phyloP scores from a whole-genome alignment of 2,797 vertebrate species.

The Anisognathus igniventris region DNA sequence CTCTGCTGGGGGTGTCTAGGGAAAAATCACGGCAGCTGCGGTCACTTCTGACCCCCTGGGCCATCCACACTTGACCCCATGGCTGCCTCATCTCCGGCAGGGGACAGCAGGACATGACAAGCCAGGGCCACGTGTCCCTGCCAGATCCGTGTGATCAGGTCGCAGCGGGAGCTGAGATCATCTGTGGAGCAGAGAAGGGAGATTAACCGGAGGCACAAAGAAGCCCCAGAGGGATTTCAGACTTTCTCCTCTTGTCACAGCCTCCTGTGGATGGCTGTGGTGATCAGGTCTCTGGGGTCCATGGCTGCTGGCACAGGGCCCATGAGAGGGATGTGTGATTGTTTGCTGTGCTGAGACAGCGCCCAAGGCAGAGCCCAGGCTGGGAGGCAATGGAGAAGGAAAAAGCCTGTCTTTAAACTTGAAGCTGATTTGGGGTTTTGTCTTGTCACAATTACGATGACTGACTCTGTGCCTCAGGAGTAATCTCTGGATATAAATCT shows the following conservation, averaged over 20 bases:
- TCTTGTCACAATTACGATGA: rapidly evolving
- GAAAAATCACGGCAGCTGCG: not conserved
- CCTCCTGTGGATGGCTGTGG: rapidly evolving
- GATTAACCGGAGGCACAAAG: not conserved
- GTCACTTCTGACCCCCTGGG: not conserved
- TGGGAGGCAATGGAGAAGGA: not conserved
- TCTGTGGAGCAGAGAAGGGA: not conserved
- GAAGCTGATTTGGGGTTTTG: not conserved
- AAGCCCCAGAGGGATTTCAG: not conserved
- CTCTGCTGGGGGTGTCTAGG: conserved; percentile 38
- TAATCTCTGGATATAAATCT: not conserved
- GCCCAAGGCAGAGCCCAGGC: not conserved
- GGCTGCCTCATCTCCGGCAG: not conserved
- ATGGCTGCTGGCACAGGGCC: not conserved
- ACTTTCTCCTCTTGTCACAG: not conserved
- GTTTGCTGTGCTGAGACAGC: not conserved
- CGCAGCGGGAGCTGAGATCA: not conserved
- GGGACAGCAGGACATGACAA: not conserved
- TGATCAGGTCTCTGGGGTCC: not conserved
- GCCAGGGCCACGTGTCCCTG: not conserved
- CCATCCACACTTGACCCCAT: not conserved
- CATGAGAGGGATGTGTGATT: not conserved
- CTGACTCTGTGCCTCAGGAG: not conserved
- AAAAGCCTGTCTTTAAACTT: not conserved
- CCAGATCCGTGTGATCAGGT: not conserved